Conservation (phyloP, 2,888 invertebrate genomes). For the Latheticus oryzae region DNA sequence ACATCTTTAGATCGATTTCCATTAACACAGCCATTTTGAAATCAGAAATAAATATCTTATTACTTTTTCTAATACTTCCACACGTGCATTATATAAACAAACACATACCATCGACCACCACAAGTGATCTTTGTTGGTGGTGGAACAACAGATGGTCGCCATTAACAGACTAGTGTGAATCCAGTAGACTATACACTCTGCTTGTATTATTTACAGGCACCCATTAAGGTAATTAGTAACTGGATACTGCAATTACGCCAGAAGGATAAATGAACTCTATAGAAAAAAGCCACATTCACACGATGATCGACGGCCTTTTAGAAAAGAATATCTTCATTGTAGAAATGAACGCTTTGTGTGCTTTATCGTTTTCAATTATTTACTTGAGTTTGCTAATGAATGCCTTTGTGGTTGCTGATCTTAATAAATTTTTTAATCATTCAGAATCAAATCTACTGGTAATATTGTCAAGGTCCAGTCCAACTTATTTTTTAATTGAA, state of each 20-base stretch:
- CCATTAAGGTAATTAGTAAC: slow-evolving; percentile 62
- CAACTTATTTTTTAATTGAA: slow-evolving; percentile 29
- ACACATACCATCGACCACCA: slow-evolving; percentile 44
- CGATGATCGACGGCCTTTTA: too few species aligned
- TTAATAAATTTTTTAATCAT: too few species aligned
- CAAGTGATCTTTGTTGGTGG: slow-evolving; percentile 44
- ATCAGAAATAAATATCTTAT: too few species aligned
- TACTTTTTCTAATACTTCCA: too few species aligned
- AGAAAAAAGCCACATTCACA: too few species aligned
- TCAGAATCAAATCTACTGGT: too few species aligned
- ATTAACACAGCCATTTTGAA: slow-evolving; percentile 48
- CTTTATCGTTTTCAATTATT: too few species aligned
- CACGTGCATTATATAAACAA: slow-evolving; percentile 1
- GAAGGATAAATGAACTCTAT: too few species aligned
- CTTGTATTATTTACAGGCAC: slow-evolving; percentile 54
- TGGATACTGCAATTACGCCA: slow-evolving; percentile 59
- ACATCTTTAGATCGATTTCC: slow-evolving; percentile 60
- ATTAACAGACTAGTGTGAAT: slow-evolving; percentile 50
- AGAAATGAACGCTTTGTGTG: too few species aligned
- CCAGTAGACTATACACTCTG: slow-evolving; percentile 40
- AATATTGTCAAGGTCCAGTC: slow-evolving; percentile 22
- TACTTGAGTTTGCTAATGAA: too few species aligned
- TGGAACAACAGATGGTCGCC: slow-evolving; percentile 44
- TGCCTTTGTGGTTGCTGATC: too few species aligned
- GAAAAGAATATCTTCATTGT: too few species aligned